Evolutionary conservation across 2,888 invertebrate genomes (phyloP), one percentile per base, ranked within the genome.

Genomic region (Drosophila rubida): DNA sequence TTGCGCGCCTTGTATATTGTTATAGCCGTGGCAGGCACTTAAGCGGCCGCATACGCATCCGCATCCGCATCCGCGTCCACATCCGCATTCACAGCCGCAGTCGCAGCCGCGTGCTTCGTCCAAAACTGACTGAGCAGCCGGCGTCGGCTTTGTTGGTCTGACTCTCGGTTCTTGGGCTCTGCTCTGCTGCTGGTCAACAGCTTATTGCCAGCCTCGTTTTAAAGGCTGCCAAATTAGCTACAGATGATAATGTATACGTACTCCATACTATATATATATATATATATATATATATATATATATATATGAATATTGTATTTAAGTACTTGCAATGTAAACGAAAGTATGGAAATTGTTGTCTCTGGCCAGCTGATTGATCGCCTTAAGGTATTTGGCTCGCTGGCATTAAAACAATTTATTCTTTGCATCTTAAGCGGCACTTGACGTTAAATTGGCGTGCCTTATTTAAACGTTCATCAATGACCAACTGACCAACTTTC

Each of bases 21-120:
- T 88, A 88, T 88, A 84, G 83, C 77, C 73, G 69, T 72, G 82
- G 70, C 87, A 68, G 88, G 88, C 88, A 82, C 88, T 82, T 82
- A 86, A 88, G 85, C 87, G 80, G 87, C 87, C 87, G 85, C 89
- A 84, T 84, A 48, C 75, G 49, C 78, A 73, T 62, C 22, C 60
- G 6, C 50, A 30, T 58, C 14, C 61, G 7, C 60, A 30, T 61
- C 23, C 53, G n/a, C 41, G 11, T 51, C 23, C 13, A 22, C 53
- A 53, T 30, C 35, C 48, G 23, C 37, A 13, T 14, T 8, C 51
- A 32, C 45, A 58, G 58, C 49, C 54, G 49, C 49, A 50, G 53
- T 8, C 51, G 22, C 45, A 58, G 58, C 49, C 54, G 49, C 49
- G 45, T 49, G 55, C 49, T 54, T 68, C 45, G 66, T n/a, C 54